phyloP scores from a whole-genome alignment of 1,140 invertebrate genomes.

The Caenorhabditis inopinata region DNA sequence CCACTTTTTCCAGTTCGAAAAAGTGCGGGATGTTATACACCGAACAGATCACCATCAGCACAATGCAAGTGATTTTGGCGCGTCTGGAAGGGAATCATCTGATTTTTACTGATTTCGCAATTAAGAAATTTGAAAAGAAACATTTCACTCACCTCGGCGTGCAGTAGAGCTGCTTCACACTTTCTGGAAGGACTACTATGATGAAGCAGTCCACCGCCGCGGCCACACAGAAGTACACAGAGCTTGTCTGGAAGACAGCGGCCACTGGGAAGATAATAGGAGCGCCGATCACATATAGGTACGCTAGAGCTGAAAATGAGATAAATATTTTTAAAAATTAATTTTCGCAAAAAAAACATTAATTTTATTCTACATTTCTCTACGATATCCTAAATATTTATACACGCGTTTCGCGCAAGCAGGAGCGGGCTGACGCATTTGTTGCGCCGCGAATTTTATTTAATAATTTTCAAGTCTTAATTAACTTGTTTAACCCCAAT shows the following conservation, averaged over 20 bases:
- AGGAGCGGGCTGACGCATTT: too few species aligned
- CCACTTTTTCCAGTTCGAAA: slow-evolving; percentile 60
- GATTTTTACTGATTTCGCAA: background rate
- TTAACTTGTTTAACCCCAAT: too few species aligned
- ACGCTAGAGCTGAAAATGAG: slow-evolving; percentile 58
- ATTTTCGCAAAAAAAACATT: background rate
- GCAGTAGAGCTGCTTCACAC: slow-evolving; percentile 57
- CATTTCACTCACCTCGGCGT: slow-evolving; percentile 56
- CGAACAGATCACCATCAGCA: slow-evolving; percentile 52
- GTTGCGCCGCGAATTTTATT: too few species aligned
- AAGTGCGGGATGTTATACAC: slow-evolving; percentile 65
- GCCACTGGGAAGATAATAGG: slow-evolving; percentile 63
- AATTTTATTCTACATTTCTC: too few species aligned
- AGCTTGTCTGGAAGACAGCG: slow-evolving; percentile 66
- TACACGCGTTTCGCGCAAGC: too few species aligned
- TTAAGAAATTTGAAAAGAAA: background rate
- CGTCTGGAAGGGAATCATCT: slow-evolving; percentile 49
- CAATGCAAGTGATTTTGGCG: slow-evolving; percentile 57
- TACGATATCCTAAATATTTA: too few species aligned
- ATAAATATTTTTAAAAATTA: background rate
- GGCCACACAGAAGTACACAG: slow-evolving; percentile 65
- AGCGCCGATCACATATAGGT: slow-evolving; percentile 58
- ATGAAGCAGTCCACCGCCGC: slow-evolving; percentile 66
- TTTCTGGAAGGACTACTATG: slow-evolving; percentile 55
- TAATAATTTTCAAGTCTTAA: too few species aligned